Conservation (phyloP, 2,888 invertebrate genomes). For the Heliconius erato region DNA sequence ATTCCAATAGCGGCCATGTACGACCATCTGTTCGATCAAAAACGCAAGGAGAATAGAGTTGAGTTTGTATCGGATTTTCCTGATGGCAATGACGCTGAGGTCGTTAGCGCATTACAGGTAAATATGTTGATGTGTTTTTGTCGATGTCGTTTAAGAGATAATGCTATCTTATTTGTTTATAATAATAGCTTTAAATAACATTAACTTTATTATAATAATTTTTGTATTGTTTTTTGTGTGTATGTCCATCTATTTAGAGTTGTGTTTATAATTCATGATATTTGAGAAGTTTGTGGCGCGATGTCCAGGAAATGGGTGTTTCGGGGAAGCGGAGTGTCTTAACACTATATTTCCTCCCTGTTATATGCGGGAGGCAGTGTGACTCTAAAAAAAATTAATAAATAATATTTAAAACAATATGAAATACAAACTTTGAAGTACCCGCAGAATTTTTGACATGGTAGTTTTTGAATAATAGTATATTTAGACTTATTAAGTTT, state of each 20-base stretch:
- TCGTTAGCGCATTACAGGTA: slow-evolving; percentile 94
- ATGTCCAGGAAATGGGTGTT: background rate
- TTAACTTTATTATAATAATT: background rate
- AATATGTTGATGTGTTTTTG: slow-evolving; percentile 11
- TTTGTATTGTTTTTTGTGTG: background rate
- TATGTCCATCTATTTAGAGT: background rate
- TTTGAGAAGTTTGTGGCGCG: background rate
- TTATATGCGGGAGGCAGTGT: no score
- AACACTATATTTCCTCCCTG: no score
- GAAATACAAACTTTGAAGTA: background rate
- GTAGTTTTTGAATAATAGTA: background rate
- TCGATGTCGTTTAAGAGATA: background rate
- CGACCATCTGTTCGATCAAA: slow-evolving; percentile 92
- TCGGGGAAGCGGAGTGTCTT: no score
- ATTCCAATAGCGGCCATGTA: slow-evolving; percentile 92
- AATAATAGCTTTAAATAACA: background rate
- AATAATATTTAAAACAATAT: no score
- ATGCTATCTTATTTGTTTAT: background rate
- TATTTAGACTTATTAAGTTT: background rate
- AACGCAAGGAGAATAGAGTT: slow-evolving; percentile 92
- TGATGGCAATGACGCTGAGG: slow-evolving; percentile 93
- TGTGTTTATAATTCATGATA: background rate
- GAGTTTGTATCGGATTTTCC: slow-evolving; percentile 97
- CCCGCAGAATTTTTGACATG: background rate
- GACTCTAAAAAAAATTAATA: no score